These are phyloP conservation scores for Formica aserva DNA, from an alignment of 2,888 invertebrate genomes.

Conservation along the genomic window DNA sequence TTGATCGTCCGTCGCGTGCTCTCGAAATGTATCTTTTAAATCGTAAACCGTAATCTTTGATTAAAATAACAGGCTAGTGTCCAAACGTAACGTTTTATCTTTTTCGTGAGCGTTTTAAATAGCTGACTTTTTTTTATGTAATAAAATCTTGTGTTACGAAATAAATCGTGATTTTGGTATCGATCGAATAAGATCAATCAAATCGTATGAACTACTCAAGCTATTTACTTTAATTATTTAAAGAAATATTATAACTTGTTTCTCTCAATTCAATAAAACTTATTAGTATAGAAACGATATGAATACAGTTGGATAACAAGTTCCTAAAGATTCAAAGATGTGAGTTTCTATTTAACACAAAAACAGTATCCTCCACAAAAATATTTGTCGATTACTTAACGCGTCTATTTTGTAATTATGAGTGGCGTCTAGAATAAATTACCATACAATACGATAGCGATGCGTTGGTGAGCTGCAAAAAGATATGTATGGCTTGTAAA, in stretches of 20 bases:
- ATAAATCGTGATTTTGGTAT: slow-evolving; percentile 2
- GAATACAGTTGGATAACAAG: background rate
- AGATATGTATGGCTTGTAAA: background rate
- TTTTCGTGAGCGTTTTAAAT: background rate
- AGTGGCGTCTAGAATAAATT: slow-evolving; percentile 11
- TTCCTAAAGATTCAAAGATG: background rate
- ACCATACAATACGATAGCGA: slow-evolving; percentile 44
- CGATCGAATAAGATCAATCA: background rate
- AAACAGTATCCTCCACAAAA: background rate
- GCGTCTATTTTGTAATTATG: background rate
- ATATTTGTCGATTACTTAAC: background rate
- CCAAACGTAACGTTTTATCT: background rate
- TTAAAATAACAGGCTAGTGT: background rate
- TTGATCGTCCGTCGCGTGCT: background rate
- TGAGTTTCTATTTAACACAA: background rate
- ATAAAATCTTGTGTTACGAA: background rate
- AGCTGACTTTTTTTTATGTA: background rate
- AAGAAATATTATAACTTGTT: background rate
- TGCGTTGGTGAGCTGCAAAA: background rate
- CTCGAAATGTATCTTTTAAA: background rate
- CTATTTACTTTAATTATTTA: slow-evolving; percentile 10
- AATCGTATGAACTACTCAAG: background rate
- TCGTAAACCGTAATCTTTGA: background rate
- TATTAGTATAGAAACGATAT: background rate
- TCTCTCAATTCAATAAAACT: background rate